phyloP scores from a whole-genome alignment of 2,797 vertebrate species.

The Rallus crepitans region DNA sequence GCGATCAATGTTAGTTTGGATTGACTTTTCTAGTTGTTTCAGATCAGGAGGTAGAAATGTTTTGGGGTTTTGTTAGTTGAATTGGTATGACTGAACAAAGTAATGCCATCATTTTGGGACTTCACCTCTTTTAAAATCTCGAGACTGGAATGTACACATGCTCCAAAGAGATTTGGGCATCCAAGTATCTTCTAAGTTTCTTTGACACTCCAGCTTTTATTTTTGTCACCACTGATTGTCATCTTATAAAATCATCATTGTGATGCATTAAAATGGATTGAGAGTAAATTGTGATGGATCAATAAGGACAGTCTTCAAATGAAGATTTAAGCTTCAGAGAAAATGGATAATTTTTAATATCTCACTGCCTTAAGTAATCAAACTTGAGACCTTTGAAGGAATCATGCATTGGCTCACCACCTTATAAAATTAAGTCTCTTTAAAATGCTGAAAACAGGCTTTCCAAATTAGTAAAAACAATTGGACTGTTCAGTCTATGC shows the following conservation, averaged over 20 bases:
- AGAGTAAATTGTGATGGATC: neutral
- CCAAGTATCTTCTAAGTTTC: neutral
- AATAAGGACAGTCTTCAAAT: neutral
- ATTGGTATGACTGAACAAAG: neutral
- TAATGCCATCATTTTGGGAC: neutral
- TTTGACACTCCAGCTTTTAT: neutral
- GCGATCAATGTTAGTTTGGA: neutral
- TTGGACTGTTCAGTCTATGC: fast-evolving
- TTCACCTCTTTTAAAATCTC: neutral
- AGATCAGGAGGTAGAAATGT: neutral
- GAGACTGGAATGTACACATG: neutral
- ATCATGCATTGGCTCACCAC: neutral
- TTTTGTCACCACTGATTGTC: neutral
- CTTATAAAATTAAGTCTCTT: neutral
- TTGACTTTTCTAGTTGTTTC: neutral
- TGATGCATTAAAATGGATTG: neutral
- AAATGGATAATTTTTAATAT: neutral
- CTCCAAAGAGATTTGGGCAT: neutral
- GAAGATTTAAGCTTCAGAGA: neutral
- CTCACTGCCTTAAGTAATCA: neutral
- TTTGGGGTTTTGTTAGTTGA: neutral
- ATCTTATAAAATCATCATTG: neutral
- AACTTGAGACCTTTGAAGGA: neutral
- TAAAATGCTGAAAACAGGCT: neutral
- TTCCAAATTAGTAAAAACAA: neutral